Conservation (phyloP, 1,140 invertebrate genomes). For the Streblospio benedicti region DNA sequence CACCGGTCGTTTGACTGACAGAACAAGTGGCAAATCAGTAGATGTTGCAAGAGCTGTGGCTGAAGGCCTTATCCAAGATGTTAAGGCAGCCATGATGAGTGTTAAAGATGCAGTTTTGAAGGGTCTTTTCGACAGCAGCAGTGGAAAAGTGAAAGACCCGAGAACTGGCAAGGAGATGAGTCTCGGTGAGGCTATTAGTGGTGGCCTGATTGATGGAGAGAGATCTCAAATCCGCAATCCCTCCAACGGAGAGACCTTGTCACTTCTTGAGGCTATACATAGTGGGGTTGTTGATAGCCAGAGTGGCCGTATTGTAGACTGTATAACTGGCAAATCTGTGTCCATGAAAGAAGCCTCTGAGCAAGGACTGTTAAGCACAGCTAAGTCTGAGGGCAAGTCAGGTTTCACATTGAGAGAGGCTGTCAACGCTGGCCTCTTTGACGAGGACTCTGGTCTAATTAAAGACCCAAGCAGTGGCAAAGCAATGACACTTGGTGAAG, state of each 20-base stretch:
- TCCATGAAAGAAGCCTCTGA: constrained; percentile 61
- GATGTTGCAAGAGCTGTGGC: constrained; percentile 53
- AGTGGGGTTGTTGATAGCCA: constrained; percentile 58
- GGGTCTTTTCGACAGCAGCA: constrained; percentile 30
- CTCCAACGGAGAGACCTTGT: constrained; percentile 44
- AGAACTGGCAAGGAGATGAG: constrained; percentile 15
- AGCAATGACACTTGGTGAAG: constrained; percentile 64
- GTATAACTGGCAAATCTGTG: constrained; percentile 75
- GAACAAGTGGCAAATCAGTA: constrained; percentile 61
- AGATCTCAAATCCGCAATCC: too few relatives aligned
- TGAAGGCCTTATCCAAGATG: constrained; percentile 53
- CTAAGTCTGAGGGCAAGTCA: constrained; percentile 51
- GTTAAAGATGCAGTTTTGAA: constrained; percentile 2
- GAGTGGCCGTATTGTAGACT: constrained; percentile 61
- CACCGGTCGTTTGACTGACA: constrained; percentile 59
- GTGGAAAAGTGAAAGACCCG: constrained; percentile 31
- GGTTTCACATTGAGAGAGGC: constrained; percentile 64
- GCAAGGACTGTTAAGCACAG: constrained; percentile 65
- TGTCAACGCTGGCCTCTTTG: constrained; percentile 58
- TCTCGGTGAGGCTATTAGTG: constrained; percentile 64
- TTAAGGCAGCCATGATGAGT: constrained; percentile 19
- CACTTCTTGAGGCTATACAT: constrained; percentile 65
- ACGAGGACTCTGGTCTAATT: constrained; percentile 68
- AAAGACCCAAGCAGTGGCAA: constrained; percentile 69
- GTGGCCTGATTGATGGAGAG: constrained; percentile 63